Percentiles rank a stretch among this genome's conserved stretches.
phyloP scores from a whole-genome alignment of 1,140 invertebrate genomes.

The Brachionus angularis region DNA sequence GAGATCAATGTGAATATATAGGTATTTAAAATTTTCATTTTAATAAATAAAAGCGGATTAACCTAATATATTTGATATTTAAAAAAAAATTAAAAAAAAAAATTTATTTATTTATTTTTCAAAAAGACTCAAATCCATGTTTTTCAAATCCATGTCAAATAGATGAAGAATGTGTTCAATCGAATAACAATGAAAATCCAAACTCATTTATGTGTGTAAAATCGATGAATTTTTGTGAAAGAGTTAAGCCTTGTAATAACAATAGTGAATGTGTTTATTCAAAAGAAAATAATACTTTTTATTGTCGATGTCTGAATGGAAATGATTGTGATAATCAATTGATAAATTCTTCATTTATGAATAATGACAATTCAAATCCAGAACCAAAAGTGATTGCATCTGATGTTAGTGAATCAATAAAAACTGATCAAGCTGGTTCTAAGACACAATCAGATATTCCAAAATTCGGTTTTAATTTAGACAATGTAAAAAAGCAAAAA shows the following conservation, averaged over 20 bases:
- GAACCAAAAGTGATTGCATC: background rate
- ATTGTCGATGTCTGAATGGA: constrained; percentile 39
- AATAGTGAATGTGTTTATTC: constrained; percentile 25
- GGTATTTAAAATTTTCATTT: constrained; percentile 47
- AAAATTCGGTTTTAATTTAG: constrained; percentile 17
- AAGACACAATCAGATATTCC: background rate
- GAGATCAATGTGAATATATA: constrained; percentile 46
- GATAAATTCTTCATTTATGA: background rate
- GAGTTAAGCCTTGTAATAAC: constrained; percentile 40
- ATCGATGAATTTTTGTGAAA: constrained; percentile 23
- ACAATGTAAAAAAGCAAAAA: constrained; percentile 4
- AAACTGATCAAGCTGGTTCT: constrained; percentile 4
- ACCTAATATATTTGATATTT: too few relatives aligned
- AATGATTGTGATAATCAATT: background rate
- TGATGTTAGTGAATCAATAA: background rate
- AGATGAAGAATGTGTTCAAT: constrained; percentile 29
- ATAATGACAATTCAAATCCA: background rate
- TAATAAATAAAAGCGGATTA: too few relatives aligned
- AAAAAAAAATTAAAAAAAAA: too few relatives aligned
- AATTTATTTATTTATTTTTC: too few relatives aligned
- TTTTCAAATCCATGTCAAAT: background rate
- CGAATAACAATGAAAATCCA: constrained; percentile 2
- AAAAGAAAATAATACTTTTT: constrained; percentile 28
- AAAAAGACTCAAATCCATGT: constrained; percentile 13
- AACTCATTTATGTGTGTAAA: constrained; percentile 23